Percentiles rank a stretch among this genome's conserved stretches.
These are phyloP conservation scores for Phymanthus crucifer DNA, from an alignment of 92 coral and sea anemone genomes.

Conservation along the genomic window DNA sequence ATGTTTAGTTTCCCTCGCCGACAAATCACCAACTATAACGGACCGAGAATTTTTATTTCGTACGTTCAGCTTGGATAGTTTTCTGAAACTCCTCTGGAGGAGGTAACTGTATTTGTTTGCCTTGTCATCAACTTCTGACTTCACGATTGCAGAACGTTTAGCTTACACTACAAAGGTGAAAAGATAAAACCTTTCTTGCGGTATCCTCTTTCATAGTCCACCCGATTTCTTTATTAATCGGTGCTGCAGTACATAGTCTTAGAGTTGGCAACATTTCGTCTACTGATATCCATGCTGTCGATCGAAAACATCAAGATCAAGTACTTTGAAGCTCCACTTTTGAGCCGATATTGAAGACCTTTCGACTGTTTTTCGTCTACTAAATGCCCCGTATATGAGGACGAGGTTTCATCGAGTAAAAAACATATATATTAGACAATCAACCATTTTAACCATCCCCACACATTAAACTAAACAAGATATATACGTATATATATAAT, in stretches of 20 bases:
- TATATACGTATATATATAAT: background rate
- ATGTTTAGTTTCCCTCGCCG: background rate
- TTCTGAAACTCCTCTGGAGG: constrained; percentile 1
- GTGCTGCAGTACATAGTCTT: background rate
- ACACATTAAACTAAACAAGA: constrained; percentile 12
- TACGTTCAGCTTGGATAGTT: background rate
- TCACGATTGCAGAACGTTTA: background rate
- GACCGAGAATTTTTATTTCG: constrained; percentile 1
- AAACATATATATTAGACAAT: constrained; percentile 16
- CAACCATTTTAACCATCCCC: constrained; percentile 9
- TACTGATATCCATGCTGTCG: background rate
- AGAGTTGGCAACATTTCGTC: background rate
- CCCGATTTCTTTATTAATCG: background rate
- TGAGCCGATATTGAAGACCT: background rate
- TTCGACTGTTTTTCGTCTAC: background rate
- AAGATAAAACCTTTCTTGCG: background rate
- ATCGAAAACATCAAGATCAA: constrained; percentile 2
- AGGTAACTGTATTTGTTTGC: constrained; percentile 25
- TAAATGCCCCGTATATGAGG: background rate
- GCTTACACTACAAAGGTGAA: background rate
- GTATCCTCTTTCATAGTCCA: background rate
- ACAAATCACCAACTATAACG: background rate
- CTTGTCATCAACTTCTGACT: constrained; percentile 11
- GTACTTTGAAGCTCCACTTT: background rate
- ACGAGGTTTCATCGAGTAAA: constrained; percentile 17